Percentiles rank a stretch among this genome's conserved stretches.
Evolutionary conservation across 2,113 vertebrate species (phyloP).

Genomic region (Girardinichthys multiradiatus): DNA sequence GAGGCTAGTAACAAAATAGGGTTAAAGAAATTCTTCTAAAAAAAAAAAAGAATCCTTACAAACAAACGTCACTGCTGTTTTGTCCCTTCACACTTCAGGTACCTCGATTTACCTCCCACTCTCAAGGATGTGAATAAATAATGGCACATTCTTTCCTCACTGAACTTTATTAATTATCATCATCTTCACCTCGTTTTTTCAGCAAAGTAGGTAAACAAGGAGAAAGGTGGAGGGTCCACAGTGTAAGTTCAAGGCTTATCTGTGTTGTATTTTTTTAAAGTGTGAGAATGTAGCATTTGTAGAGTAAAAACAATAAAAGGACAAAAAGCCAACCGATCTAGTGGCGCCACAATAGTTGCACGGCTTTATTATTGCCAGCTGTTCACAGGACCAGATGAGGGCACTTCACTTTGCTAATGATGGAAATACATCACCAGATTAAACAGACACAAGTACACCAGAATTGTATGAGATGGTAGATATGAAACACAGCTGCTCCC

Average conservation of each 20-base stretch:
- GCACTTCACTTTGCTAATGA: conserved; percentile 50
- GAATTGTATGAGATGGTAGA: conserved; percentile 25
- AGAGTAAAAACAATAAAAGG: conserved; percentile 15
- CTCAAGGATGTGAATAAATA: conserved; percentile 26
- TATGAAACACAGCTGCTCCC: conserved; percentile 51
- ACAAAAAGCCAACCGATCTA: conserved; percentile 15
- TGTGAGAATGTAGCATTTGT: neutral
- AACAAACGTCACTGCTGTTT: neutral
- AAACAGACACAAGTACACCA: conserved; percentile 35
- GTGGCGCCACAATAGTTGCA: conserved; percentile 18
- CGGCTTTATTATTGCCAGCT: conserved; percentile 41
- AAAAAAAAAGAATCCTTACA: conserved; percentile 22
- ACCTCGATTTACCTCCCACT: neutral
- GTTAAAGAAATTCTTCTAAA: neutral
- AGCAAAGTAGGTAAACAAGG: neutral
- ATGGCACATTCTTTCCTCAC: neutral
- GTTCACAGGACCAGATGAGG: conserved; percentile 43
- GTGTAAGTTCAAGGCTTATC: conserved; percentile 1
- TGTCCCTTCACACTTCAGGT: conserved; percentile 41
- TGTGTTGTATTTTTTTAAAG: neutral
- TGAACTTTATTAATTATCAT: neutral
- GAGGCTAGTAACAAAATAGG: neutral
- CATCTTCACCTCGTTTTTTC: neutral
- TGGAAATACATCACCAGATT: conserved; percentile 37
- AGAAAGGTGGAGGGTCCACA: neutral